These are phyloP conservation scores for Mohoua ochrocephala DNA, from an alignment of 2,113 vertebrate genomes.

Conservation along the genomic window DNA sequence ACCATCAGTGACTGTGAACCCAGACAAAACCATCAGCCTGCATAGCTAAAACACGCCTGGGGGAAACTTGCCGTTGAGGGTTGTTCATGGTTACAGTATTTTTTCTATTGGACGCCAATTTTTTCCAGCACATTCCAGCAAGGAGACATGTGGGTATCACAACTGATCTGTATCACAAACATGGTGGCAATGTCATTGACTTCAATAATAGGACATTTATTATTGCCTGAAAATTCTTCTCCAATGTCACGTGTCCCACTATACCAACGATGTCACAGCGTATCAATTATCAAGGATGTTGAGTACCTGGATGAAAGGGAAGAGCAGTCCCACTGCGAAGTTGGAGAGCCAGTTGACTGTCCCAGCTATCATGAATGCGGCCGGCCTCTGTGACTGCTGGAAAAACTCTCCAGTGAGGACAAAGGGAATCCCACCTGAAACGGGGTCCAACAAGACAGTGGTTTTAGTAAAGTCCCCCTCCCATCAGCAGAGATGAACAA, in stretches of 20 bases:
- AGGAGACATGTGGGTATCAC: background rate
- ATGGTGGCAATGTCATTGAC: background rate
- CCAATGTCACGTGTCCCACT: background rate
- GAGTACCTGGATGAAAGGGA: conserved; percentile 91
- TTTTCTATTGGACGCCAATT: background rate
- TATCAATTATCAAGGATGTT: accelerated
- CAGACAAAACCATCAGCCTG: background rate
- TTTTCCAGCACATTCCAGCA: background rate
- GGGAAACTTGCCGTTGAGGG: background rate
- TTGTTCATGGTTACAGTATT: background rate
- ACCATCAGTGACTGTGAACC: background rate
- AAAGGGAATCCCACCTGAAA: conserved; percentile 91
- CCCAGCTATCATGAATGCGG: conserved; percentile 89
- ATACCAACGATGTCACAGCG: background rate
- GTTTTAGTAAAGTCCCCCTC: background rate
- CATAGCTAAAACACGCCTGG: background rate
- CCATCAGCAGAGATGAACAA: background rate
- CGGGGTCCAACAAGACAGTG: background rate
- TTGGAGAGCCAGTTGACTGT: conserved; percentile 90
- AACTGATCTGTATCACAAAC: background rate
- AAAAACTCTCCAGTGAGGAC: conserved; percentile 90
- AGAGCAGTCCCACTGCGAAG: conserved; percentile 87
- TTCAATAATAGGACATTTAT: background rate
- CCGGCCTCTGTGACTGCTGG: conserved; percentile 84
- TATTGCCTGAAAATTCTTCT: background rate